Percentiles rank a stretch among this genome's conserved stretches.
Conservation (phyloP, 2,888 invertebrate species). For the Globia sparganii region DNA sequence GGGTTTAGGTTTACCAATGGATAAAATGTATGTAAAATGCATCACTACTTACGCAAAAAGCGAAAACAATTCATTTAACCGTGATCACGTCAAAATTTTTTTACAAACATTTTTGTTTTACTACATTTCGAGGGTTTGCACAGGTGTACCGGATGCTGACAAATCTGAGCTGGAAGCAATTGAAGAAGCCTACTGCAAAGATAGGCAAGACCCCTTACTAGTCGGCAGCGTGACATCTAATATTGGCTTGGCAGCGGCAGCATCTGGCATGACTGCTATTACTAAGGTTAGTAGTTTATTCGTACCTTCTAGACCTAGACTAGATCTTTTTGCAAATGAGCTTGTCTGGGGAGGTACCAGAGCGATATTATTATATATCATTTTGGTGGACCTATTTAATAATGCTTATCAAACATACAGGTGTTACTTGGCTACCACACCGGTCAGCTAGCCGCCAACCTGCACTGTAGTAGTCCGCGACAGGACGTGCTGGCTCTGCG, state of each 20-base stretch:
- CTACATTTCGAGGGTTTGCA: background rate
- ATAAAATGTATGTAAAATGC: background rate
- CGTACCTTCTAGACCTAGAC: background rate
- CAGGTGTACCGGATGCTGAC: constrained; percentile 89
- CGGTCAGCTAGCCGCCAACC: constrained; percentile 92
- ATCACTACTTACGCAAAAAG: background rate
- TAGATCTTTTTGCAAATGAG: background rate
- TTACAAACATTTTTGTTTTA: background rate
- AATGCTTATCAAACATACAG: constrained; percentile 68
- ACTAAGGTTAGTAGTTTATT: constrained; percentile 85
- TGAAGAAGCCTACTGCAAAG: constrained; percentile 88
- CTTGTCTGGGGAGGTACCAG: background rate
- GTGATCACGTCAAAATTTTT: background rate
- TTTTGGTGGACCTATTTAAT: background rate
- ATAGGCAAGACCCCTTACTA: constrained; percentile 88
- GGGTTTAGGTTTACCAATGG: background rate
- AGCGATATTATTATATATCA: too few relatives aligned
- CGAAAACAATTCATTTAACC: background rate
- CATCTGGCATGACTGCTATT: constrained; percentile 88
- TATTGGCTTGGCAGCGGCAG: constrained; percentile 77
- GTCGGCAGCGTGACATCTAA: constrained; percentile 86
- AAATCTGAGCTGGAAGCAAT: constrained; percentile 91
- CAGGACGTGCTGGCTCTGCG: constrained; percentile 84
- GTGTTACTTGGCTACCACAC: constrained; percentile 92
- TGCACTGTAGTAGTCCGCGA: constrained; percentile 92